phyloP scores from a whole-genome alignment of 2,888 invertebrate genomes.

The Thera obeliscata region DNA sequence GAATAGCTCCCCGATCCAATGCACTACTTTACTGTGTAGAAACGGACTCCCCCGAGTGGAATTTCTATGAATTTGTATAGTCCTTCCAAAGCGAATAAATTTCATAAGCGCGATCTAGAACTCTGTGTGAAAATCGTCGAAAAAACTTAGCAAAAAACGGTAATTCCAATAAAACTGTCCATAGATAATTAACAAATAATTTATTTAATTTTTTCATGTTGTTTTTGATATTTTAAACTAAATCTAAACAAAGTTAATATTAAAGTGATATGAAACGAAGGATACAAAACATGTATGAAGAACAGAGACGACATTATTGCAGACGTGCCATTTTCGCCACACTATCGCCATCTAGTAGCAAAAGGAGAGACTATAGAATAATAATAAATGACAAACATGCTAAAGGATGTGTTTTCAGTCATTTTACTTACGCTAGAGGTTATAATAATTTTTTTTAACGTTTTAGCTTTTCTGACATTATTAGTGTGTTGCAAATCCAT shows the following conservation, averaged over 20 bases:
- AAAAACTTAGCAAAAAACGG: neutral
- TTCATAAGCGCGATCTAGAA: conserved; percentile 30
- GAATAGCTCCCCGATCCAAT: conserved; percentile 55
- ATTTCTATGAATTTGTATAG: fast-evolving
- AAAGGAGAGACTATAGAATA: neutral
- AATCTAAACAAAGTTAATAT: conserved; percentile 8
- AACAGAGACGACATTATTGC: conserved; percentile 16
- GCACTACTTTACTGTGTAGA: conserved; percentile 66
- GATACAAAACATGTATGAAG: conserved; percentile 3
- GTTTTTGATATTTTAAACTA: neutral
- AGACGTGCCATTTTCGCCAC: neutral
- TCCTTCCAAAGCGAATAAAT: neutral
- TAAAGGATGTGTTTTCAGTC: too few relatives aligned
- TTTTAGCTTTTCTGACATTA: too few relatives aligned
- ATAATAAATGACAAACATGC: neutral
- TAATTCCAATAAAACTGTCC: neutral
- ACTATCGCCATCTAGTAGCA: conserved; percentile 22
- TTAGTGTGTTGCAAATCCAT: too few relatives aligned
- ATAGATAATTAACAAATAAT: neutral
- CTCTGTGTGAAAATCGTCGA: neutral
- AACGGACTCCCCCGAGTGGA: conserved; percentile 58
- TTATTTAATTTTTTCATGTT: neutral
- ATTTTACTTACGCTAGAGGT: neutral
- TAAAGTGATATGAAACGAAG: conserved; percentile 7
- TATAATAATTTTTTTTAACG: too few relatives aligned